Percentiles rank a stretch among this genome's conserved stretches.
Conservation (phyloP, 2,888 invertebrate species). For the Lutraria lutraria region DNA sequence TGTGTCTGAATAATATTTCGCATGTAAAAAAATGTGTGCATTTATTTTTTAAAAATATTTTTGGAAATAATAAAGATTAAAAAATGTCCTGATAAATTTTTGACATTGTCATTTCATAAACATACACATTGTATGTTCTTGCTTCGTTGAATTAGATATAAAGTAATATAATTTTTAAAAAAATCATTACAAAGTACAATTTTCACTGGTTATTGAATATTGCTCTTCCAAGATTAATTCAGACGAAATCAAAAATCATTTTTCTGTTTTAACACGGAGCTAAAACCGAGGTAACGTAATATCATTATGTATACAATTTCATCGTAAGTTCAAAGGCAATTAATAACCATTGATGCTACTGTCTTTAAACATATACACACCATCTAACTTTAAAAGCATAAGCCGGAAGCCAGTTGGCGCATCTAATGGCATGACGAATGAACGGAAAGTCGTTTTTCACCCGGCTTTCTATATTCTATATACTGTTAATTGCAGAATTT, state of each 20-base stretch:
- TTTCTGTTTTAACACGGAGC: background rate
- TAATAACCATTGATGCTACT: conserved; percentile 11
- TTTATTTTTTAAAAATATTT: too few species aligned
- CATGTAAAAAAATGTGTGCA: background rate
- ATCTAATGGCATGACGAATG: conserved; percentile 15
- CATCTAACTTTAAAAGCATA: conserved; percentile 20
- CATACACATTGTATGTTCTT: background rate
- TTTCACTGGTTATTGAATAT: too few species aligned
- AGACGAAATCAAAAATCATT: too few species aligned
- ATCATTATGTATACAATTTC: background rate
- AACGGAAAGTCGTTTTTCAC: conserved; percentile 28
- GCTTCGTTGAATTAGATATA: background rate
- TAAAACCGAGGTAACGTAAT: background rate
- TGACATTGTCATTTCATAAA: background rate
- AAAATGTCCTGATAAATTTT: background rate
- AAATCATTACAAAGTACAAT: background rate
- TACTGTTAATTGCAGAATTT: conserved; percentile 20
- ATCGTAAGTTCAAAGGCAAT: background rate
- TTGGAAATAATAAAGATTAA: background rate
- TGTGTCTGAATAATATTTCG: background rate
- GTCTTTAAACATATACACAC: conserved; percentile 3
- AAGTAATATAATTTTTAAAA: background rate
- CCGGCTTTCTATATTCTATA: background rate
- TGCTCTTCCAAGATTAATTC: too few species aligned
- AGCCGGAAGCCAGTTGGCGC: background rate